These are phyloP conservation scores for Aphelenchoides besseyi DNA, from an alignment of 1,140 invertebrate genomes.

Conservation along the genomic window DNA sequence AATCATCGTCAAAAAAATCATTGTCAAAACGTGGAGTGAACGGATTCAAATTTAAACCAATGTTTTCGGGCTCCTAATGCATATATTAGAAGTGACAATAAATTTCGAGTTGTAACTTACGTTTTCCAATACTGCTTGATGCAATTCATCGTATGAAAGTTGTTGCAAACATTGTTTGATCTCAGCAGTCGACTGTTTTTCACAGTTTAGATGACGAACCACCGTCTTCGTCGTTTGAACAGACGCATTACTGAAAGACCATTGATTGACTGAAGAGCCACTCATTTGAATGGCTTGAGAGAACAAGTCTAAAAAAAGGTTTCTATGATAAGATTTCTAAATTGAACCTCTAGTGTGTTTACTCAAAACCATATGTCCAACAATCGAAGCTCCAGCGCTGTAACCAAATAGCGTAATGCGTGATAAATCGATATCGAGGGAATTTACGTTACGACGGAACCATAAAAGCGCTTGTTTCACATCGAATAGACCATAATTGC, in stretches of 20 bases:
- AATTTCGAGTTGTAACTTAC: too few species aligned
- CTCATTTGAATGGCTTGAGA: constrained; percentile 7
- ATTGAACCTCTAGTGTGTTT: constrained; percentile 3
- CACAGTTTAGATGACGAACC: not conserved
- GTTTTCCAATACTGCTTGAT: too few species aligned
- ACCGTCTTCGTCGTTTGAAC: not conserved
- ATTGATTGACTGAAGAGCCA: constrained; percentile 3
- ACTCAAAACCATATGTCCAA: constrained; percentile 3
- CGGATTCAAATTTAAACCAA: not conserved
- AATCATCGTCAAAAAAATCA: constrained; percentile 13
- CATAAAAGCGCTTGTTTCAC: constrained; percentile 6
- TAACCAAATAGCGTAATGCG: constrained; percentile 9
- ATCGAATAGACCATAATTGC: constrained; percentile 10
- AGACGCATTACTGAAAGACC: constrained; percentile 13
- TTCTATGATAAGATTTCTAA: not conserved
- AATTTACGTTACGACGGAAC: not conserved
- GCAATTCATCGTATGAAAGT: not conserved
- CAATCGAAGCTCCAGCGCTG: constrained; percentile 15
- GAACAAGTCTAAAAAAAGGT: constrained; percentile 8
- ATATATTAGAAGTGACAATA: not conserved
- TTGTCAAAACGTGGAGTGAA: constrained; percentile 7
- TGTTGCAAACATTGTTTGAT: constrained; percentile 1
- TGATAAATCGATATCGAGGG: not conserved
- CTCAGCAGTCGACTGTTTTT: not conserved
- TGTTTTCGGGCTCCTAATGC: not conserved